These are phyloP conservation scores for Bos javanicus DNA, from an alignment of 2,113 vertebrate species.

Conservation along the genomic window DNA sequence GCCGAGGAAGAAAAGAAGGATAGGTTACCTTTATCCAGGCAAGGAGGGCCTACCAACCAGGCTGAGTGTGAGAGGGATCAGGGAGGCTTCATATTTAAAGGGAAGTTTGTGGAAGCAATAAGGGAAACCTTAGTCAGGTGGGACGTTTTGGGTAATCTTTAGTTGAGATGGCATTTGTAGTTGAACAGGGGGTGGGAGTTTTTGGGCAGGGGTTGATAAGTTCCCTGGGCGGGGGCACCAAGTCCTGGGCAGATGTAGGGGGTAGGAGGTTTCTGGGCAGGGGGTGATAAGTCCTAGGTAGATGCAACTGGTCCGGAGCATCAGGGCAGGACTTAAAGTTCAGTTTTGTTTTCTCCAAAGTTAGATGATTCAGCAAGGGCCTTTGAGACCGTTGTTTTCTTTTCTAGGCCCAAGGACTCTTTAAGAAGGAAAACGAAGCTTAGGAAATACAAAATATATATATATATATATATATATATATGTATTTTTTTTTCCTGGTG, in stretches of 20 bases:
- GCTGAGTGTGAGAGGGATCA: neutral
- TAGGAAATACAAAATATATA: neutral
- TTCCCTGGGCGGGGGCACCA: neutral
- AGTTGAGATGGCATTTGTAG: too few species aligned
- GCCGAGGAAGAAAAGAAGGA: neutral
- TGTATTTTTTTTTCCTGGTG: neutral
- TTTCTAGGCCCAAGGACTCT: neutral
- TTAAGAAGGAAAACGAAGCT: neutral
- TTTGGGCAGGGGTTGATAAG: neutral
- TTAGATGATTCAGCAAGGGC: neutral
- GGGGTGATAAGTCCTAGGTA: neutral
- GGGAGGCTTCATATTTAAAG: neutral
- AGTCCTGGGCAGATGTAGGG: neutral
- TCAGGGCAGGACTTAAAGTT: neutral
- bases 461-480: neutral
- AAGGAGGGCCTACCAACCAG: neutral
- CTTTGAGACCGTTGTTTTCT: neutral
- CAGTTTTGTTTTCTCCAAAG: neutral
- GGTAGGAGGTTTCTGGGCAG: neutral
- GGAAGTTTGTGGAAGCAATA: neutral
- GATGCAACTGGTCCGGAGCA: neutral
- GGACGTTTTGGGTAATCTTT: neutral
- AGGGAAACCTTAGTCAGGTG: neutral
- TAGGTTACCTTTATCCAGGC: neutral
- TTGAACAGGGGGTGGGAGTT: neutral